A percentile compares a stretch with the other conserved stretches of the same genome.
phyloP scores from a whole-genome alignment of 2,113 vertebrate genomes.

The Aptenodytes patagonicus region DNA sequence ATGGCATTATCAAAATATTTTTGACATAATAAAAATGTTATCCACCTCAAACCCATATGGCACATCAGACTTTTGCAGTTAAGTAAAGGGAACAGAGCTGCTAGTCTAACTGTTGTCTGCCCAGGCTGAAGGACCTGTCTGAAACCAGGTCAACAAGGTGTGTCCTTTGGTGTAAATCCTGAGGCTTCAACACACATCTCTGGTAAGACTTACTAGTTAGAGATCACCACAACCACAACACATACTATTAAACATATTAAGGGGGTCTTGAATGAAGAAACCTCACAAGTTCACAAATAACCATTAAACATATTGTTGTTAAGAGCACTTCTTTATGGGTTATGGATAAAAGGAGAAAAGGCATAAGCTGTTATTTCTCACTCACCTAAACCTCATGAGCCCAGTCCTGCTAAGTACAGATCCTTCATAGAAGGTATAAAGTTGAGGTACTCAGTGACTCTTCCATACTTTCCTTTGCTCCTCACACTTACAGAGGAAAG shows the following conservation, averaged over 20 bases:
- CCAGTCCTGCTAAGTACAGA: not conserved
- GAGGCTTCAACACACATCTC: not conserved
- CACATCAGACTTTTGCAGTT: not conserved
- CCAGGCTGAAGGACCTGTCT: not conserved
- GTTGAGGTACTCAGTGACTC: not conserved
- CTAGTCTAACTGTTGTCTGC: not conserved
- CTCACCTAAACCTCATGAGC: not conserved
- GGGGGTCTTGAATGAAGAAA: not conserved
- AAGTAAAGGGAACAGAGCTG: not conserved
- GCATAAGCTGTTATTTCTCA: not conserved
- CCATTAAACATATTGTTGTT: not conserved
- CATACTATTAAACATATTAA: not conserved
- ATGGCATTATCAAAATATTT: not conserved
- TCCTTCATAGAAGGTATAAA: not conserved
- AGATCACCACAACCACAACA: not conserved
- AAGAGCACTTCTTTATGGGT: not conserved
- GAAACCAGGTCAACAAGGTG: not conserved
- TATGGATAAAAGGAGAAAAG: not conserved
- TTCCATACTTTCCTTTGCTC: not conserved
- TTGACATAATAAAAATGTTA: not conserved
- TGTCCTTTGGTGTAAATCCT: not conserved
- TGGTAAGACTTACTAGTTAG: not conserved
- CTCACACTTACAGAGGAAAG: not conserved
- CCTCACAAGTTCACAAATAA: not conserved
- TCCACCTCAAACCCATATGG: not conserved